These are phyloP conservation scores for human DNA, from an alignment of 2,113 vertebrate genomes.

Conservation along the genomic window DNA sequence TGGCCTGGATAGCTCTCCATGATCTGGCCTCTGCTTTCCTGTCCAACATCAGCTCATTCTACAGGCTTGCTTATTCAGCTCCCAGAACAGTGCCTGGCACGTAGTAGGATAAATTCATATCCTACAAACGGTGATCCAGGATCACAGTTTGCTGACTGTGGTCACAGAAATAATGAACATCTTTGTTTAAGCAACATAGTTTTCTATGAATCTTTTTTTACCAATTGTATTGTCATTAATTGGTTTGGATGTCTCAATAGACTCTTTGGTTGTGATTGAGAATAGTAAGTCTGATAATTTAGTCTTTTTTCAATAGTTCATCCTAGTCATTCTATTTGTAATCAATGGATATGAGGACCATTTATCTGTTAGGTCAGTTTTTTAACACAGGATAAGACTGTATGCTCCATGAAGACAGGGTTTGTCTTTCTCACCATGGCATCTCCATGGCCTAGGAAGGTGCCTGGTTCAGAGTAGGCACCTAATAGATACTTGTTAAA, in stretches of 20 bases:
- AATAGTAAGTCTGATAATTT: not conserved
- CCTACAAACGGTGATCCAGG: too few relatives aligned
- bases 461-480: not conserved
- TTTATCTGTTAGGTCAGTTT: not conserved
- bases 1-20: not conserved
- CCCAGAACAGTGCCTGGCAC: not conserved
- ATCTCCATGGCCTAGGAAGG: not conserved
- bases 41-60: not conserved
- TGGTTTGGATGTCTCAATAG: not conserved
- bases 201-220: conserved; percentile 16
- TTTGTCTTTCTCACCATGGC: not conserved
- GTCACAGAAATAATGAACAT: not conserved
- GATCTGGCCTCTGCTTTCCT: not conserved
- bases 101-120: not conserved
- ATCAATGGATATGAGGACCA: not conserved
- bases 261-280: not conserved
- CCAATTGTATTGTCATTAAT: not conserved
- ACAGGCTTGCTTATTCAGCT: not conserved
- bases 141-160: not conserved
- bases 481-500: not conserved
- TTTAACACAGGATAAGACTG: not conserved
- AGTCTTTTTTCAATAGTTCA: not conserved
- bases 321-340: not conserved
- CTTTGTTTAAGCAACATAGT: not conserved
- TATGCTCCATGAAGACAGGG: not conserved